A percentile compares a stretch with the other conserved stretches of the same genome.
Conservation (phyloP, 2,113 vertebrate species). For the Microcebus tavaratra region DNA sequence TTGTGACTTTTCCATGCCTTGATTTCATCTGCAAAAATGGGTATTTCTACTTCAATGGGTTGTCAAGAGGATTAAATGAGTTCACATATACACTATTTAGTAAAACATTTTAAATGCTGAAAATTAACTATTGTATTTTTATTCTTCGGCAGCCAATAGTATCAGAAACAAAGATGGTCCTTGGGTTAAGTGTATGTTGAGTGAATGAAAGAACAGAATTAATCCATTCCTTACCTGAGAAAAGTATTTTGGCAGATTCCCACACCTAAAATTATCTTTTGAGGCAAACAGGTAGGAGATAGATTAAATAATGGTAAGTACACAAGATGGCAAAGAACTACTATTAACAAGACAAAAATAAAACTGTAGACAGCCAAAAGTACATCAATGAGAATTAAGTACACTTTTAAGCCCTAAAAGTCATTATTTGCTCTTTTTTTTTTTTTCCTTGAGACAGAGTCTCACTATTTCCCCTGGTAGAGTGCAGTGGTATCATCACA, state of each 20-base stretch:
- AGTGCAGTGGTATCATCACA: too few species aligned
- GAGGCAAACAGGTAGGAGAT: background rate
- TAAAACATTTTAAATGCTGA: constrained; percentile 27
- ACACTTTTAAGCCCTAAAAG: background rate
- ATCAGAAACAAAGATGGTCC: background rate
- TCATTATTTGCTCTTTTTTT: background rate
- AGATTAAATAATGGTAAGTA: background rate
- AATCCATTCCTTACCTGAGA: background rate
- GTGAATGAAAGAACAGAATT: background rate
- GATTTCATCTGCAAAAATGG: background rate
- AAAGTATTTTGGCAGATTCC: background rate
- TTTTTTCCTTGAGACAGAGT: too few species aligned
- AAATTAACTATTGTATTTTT: background rate
- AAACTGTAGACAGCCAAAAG: background rate
- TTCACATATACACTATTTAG: background rate
- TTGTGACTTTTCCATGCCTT: background rate
- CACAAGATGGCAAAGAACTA: background rate
- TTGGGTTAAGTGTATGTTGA: background rate
- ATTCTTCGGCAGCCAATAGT: background rate
- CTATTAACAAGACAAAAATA: background rate
- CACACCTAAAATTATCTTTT: background rate
- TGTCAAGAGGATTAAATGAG: background rate
- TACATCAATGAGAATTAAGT: background rate
- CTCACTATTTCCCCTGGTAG: too few species aligned
- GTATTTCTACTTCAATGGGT: background rate